Conservation (phyloP, 2,797 vertebrate genomes). For the Psittacula echo region DNA sequence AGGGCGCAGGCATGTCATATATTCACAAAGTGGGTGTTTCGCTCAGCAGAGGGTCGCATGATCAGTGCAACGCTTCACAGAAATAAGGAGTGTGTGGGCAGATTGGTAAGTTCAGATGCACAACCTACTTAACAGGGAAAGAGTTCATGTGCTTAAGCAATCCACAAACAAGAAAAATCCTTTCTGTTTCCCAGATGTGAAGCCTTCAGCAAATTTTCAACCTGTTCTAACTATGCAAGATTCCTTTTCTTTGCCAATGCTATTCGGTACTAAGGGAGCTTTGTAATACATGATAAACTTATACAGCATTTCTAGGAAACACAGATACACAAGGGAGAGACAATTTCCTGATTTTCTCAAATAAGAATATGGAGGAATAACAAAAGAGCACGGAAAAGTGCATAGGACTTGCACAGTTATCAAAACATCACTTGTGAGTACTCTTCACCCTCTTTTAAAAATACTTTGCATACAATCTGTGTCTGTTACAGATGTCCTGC, state of each 20-base stretch:
- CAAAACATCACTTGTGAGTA: not conserved
- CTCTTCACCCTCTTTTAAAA: not conserved
- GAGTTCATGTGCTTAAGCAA: not conserved
- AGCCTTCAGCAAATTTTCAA: not conserved
- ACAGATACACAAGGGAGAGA: not conserved
- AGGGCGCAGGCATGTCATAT: constrained; percentile 9
- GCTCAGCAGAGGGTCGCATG: not conserved
- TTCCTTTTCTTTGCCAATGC: not conserved
- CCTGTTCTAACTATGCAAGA: not conserved
- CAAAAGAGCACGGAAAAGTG: not conserved
- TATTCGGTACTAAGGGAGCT: not conserved
- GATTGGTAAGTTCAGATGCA: not conserved
- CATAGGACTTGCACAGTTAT: not conserved
- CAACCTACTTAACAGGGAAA: not conserved
- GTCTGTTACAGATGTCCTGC: not conserved
- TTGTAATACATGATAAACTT: not conserved
- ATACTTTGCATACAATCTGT: not conserved
- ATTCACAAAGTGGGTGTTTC: constrained; percentile 30
- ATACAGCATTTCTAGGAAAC: not conserved
- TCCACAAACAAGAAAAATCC: not conserved
- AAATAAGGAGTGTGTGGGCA: not conserved
- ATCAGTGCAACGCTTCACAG: not conserved
- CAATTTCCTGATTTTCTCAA: not conserved
- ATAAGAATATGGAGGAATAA: not conserved
- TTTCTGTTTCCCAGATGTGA: not conserved